phyloP scores from a whole-genome alignment of 2,888 invertebrate genomes.

The Parasteatoda lunata region DNA sequence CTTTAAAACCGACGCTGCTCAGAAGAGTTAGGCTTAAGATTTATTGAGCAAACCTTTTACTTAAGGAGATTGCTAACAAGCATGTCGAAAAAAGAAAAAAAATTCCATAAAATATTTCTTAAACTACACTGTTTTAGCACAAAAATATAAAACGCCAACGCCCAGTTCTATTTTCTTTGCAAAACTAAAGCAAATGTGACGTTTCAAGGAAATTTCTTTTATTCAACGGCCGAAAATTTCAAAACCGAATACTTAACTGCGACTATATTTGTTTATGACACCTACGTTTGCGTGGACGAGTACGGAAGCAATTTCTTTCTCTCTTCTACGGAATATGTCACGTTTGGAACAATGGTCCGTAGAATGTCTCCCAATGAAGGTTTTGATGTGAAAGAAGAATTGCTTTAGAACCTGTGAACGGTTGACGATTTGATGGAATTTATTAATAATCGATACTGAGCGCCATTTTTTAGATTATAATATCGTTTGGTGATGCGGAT shows the following conservation, averaged over 20 bases:
- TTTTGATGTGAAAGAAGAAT: not conserved
- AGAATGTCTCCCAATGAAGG: not conserved
- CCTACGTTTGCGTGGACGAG: constrained; percentile 5
- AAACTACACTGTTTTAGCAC: too few relatives aligned
- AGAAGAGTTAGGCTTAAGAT: too few relatives aligned
- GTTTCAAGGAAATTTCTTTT: not conserved
- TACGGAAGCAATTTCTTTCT: not conserved
- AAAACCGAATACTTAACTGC: not conserved
- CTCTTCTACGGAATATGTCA: too few relatives aligned
- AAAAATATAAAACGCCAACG: not conserved
- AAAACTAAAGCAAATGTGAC: not conserved
- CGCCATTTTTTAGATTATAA: too few relatives aligned
- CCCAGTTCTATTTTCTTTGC: not conserved
- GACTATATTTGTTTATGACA: constrained; percentile 30
- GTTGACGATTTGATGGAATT: not conserved
- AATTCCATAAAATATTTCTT: too few relatives aligned
- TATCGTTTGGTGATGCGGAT: too few relatives aligned
- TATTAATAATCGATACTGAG: too few relatives aligned
- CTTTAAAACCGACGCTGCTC: too few relatives aligned
- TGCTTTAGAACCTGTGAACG: not conserved
- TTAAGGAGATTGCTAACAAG: too few relatives aligned
- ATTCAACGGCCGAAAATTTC: not conserved
- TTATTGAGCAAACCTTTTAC: too few relatives aligned
- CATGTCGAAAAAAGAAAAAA: too few relatives aligned
- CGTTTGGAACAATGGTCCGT: not conserved